These are phyloP conservation scores for Lemur catta DNA, from an alignment of 2,797 vertebrate species.

Conservation along the genomic window DNA sequence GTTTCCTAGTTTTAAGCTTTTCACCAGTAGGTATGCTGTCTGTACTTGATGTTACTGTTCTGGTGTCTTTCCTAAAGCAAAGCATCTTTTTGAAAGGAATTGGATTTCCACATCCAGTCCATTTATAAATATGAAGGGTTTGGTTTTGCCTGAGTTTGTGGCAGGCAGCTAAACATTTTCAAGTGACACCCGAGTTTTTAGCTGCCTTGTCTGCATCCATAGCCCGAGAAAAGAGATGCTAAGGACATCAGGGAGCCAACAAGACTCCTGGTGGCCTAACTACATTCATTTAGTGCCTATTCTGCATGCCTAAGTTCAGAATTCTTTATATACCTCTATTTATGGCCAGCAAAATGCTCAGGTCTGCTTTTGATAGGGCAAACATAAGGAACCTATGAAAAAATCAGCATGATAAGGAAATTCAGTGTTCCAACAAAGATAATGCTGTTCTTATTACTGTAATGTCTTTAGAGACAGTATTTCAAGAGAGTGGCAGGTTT, in stretches of 20 bases:
- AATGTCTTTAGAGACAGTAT: background rate
- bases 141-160: slow-evolving; percentile 18
- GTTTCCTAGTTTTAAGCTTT: slow-evolving; percentile 50
- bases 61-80: slow-evolving; percentile 33
- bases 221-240: background rate
- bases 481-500: slow-evolving; percentile 24
- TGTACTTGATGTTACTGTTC: slow-evolving; percentile 31
- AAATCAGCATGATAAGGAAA: background rate
- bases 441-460: background rate
- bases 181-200: slow-evolving; percentile 35
- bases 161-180: slow-evolving; percentile 52
- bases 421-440: slow-evolving; percentile 24
- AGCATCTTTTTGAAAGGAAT: slow-evolving; percentile 42
- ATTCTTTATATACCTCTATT: slow-evolving; percentile 50
- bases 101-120: slow-evolving; percentile 11
- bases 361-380: slow-evolving; percentile 56
- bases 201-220: slow-evolving; percentile 12
- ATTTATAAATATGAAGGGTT: slow-evolving; percentile 14
- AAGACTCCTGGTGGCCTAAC: slow-evolving; percentile 2
- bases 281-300: slow-evolving; percentile 48
- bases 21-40: slow-evolving; percentile 11
- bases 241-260: background rate
- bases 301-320: slow-evolving; percentile 50
- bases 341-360: slow-evolving; percentile 55
- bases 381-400: slow-evolving; percentile 23